Evolutionary conservation across 2,797 vertebrate species (phyloP).

Genomic region (Oreortyx pictus): DNA sequence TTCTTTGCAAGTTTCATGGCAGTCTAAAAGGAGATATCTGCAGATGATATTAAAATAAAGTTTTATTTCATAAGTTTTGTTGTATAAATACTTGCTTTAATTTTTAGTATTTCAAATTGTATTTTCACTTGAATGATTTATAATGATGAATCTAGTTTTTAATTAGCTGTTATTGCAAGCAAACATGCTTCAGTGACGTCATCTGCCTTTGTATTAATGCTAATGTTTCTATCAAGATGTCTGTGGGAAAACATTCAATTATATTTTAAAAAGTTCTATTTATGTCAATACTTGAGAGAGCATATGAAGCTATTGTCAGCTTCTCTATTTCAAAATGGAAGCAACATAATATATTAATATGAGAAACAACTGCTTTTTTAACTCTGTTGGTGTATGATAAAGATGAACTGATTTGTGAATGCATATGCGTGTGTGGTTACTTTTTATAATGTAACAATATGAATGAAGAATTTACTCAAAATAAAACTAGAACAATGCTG

Average conservation of each 20-base stretch:
- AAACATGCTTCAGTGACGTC: conserved; percentile 76
- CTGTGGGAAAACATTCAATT: conserved; percentile 68
- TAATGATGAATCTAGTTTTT: conserved; percentile 78
- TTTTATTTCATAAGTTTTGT: conserved; percentile 74
- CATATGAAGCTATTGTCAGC: conserved; percentile 86
- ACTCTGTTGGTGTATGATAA: conserved; percentile 80
- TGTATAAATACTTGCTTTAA: conserved; percentile 80
- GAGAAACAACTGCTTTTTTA: conserved; percentile 75
- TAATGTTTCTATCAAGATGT: conserved; percentile 74
- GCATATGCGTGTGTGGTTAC: conserved; percentile 78
- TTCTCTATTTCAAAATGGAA: conserved; percentile 80
- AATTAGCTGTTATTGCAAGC: conserved; percentile 76
- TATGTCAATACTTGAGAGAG: conserved; percentile 71
- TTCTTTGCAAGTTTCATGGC: conserved; percentile 50
- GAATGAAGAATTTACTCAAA: conserved; percentile 76
- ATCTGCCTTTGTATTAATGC: conserved; percentile 76
- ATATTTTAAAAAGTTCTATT: conserved; percentile 73
- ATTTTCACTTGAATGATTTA: conserved; percentile 77
- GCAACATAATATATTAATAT: conserved; percentile 78
- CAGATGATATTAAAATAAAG: conserved; percentile 60
- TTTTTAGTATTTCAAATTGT: conserved; percentile 78
- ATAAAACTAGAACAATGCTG: conserved; percentile 81
- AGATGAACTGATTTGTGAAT: conserved; percentile 79
- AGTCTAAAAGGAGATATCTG: conserved; percentile 68
- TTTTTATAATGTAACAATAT: conserved; percentile 82